Evolutionary conservation across 2,888 invertebrate genomes (phyloP).

Genomic region (Apotomis betuletana): DNA sequence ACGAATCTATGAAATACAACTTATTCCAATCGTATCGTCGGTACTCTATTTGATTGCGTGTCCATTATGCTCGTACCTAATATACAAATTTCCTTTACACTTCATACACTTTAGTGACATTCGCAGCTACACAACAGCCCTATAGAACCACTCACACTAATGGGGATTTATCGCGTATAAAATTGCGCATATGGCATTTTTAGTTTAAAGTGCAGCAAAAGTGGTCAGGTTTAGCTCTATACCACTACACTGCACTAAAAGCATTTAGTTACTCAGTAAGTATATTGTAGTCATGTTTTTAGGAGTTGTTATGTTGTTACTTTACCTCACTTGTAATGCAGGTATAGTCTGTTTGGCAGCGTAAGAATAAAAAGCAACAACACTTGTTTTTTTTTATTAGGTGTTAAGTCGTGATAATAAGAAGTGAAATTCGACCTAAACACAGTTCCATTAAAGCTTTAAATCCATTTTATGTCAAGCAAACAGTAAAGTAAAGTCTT

Average conservation of each 20-base stretch:
- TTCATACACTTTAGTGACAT: background rate
- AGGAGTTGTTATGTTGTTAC: background rate
- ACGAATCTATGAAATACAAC: too few species aligned
- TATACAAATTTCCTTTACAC: background rate
- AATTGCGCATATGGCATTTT: constrained; percentile 7
- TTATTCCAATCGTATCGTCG: background rate
- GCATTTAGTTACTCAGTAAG: background rate
- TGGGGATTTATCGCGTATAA: constrained; percentile 28
- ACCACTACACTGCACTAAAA: background rate
- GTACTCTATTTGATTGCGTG: background rate
- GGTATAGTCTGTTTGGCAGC: too few species aligned
- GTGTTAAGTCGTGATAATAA: too few species aligned
- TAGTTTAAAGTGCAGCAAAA: constrained; percentile 6
- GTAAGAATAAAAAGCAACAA: too few species aligned
- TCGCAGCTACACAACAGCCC: background rate
- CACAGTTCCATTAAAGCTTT: too few species aligned
- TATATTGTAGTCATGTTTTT: constrained; percentile 1
- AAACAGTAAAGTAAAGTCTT: too few species aligned
- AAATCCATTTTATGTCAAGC: too few species aligned
- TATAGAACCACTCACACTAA: constrained; percentile 13
- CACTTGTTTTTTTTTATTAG: too few species aligned
- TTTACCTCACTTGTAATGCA: too few species aligned
- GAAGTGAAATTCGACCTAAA: too few species aligned
- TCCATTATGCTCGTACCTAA: background rate
- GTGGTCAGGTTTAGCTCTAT: constrained; percentile 2